Evolutionary conservation across 2,113 vertebrate genomes (phyloP), one percentile per base, ranked within the genome.

Genomic region (Cavia porcellus): DNA sequence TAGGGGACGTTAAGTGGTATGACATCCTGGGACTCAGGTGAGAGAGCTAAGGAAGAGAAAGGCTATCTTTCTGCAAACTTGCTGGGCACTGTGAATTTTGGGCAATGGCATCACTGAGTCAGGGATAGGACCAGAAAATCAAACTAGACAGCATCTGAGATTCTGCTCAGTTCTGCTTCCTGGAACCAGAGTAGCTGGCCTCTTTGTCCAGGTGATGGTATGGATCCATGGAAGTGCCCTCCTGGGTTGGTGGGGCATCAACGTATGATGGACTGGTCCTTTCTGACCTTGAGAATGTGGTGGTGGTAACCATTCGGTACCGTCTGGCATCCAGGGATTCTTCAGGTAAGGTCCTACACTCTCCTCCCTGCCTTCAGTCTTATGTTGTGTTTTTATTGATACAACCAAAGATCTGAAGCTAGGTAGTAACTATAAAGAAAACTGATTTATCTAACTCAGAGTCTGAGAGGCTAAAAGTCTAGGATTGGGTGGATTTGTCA

Each of bases 271-370:
- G 66, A 17, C 66, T 68, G 66, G 30, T 13, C 32, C 32, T 68
- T 5, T 35, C 32, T 68, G 5, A 13, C 66, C 66, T 2, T 68
- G 32, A 68, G 66, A 68, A 68, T 35, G 66, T 68, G 66, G 66
- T 68, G 64, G 64, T 66, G 30, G 57, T 59, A 20, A 59, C 57
- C 57, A 59, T 59, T 22, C 20, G 22, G 57, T 59, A 59, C 57
- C 57, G 20, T 59, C 57, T 59, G 13, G 98, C 61, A 97, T 99
- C 86, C 97, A 98, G 90, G 99, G 99, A 19, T 99, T 98, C 95
- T 97, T 99, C 61, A 99, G 99, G 99, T 99, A 97, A 96, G 93
- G 14, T 1, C 0, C 0, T 3, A 4, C 12, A 3, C 17, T 32
- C 30, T 30, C 61, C 14, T 77, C 11, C 3, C 30, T 47, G 28